A percentile compares a stretch with the other conserved stretches of the same genome.
Evolutionary conservation across 37 sponge, comb jelly and placozoan species (phyloP).

Genomic region (Haliclona indistincta): DNA sequence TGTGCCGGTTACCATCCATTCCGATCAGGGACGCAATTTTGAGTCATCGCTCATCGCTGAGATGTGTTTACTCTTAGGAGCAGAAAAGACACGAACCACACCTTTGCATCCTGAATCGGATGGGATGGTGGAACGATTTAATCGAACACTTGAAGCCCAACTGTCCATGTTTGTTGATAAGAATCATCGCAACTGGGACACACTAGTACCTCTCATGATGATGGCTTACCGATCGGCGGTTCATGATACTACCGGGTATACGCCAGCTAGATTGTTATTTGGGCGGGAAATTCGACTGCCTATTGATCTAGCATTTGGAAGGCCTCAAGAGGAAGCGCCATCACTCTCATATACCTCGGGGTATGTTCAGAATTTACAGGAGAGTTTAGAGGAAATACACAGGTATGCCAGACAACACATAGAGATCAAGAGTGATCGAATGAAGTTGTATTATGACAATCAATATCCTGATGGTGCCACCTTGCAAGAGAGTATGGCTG

Average conservation of each 20-base stretch:
- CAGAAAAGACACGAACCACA: slow-evolving; percentile 29
- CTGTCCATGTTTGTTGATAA: slow-evolving; percentile 5
- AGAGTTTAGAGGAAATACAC: too few species aligned
- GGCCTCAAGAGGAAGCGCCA: slow-evolving; percentile 27
- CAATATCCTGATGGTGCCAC: too few species aligned
- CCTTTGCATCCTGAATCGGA: slow-evolving; percentile 19
- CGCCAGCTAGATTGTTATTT: slow-evolving; percentile 14
- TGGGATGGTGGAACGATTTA: slow-evolving; percentile 43
- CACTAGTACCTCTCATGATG: slow-evolving; percentile 10
- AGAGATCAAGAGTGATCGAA: too few species aligned
- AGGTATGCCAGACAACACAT: too few species aligned
- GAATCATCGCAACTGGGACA: slow-evolving; percentile 28
- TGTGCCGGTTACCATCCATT: slow-evolving; percentile 16
- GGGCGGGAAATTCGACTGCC: slow-evolving; percentile 24
- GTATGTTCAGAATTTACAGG: too few species aligned
- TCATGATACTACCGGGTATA: slow-evolving; percentile 15
- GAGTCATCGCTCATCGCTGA: slow-evolving; percentile 16
- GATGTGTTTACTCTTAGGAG: slow-evolving; percentile 13
- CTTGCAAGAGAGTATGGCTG: too few species aligned
- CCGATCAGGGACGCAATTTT: slow-evolving; percentile 32
- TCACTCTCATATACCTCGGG: too few species aligned
- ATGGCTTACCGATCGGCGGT: slow-evolving; percentile 21
- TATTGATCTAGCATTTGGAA: slow-evolving; percentile 12
- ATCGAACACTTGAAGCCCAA: slow-evolving; percentile 23
- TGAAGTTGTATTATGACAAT: too few species aligned